phyloP scores from a whole-genome alignment of 2,113 vertebrate species.

The Drymodes brunneopygia region DNA sequence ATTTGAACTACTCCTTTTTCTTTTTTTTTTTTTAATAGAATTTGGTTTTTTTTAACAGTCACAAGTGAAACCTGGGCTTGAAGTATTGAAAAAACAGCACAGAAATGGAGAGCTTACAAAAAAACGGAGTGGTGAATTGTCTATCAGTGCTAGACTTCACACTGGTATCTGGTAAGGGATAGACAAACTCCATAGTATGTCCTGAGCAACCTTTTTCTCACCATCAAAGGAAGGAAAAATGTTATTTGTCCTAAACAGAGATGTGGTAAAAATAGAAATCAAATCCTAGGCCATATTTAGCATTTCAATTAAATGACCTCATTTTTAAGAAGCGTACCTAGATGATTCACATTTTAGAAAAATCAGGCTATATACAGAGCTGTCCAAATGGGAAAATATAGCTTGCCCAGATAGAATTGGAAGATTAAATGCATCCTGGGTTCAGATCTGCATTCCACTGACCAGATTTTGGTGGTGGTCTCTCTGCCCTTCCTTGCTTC shows the following conservation, averaged over 20 bases:
- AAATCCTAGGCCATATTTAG: neutral
- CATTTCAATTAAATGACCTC: slow-evolving; percentile 46
- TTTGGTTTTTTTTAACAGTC: neutral
- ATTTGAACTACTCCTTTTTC: neutral
- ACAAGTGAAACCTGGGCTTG: neutral
- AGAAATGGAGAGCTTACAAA: neutral
- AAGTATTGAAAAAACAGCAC: neutral
- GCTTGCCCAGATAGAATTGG: neutral
- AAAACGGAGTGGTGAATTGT: neutral
- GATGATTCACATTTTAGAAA: slow-evolving; percentile 34
- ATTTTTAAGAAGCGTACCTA: slow-evolving; percentile 25
- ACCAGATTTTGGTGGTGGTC: neutral
- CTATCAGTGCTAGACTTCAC: neutral
- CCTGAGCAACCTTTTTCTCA: neutral
- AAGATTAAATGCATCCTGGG: neutral
- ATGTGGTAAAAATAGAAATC: slow-evolving; percentile 22
- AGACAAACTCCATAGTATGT: neutral
- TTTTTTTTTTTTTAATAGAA: neutral
- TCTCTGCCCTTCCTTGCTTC: neutral
- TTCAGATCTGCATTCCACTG: neutral
- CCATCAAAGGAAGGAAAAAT: neutral
- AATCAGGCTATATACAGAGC: neutral
- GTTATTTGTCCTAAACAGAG: neutral
- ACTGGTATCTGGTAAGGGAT: neutral
- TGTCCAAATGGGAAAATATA: neutral